Conservation (phyloP, 2,797 vertebrate species). For the Selene dorsalis region DNA sequence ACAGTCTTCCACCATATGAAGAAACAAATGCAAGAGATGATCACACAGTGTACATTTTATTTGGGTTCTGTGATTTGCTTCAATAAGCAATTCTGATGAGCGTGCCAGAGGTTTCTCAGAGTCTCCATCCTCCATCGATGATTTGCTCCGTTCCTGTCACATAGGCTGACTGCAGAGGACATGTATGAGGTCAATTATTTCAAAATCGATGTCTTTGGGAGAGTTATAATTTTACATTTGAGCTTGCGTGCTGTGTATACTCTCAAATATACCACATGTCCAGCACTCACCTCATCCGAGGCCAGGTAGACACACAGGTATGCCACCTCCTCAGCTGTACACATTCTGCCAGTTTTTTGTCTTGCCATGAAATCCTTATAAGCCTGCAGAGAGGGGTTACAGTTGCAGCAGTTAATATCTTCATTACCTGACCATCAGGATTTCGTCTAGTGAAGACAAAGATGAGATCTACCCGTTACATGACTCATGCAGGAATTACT, state of each 20-base stretch:
- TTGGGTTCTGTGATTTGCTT: conserved; percentile 3
- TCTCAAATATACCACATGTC: background rate
- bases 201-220: background rate
- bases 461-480: conserved; percentile 3
- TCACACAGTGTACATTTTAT: conserved; percentile 10
- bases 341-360: conserved; percentile 93
- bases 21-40: background rate
- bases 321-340: conserved; percentile 93
- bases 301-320: conserved; percentile 95
- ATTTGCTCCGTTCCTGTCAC: conserved; percentile 92
- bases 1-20: background rate
- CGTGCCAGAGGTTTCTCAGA: conserved; percentile 78
- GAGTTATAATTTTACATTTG: background rate
- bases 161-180: conserved; percentile 89
- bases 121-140: conserved; percentile 96
- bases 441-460: conserved; percentile 9
- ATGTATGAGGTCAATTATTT: conserved; percentile 8
- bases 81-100: background rate
- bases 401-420: background rate
- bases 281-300: conserved; percentile 90
- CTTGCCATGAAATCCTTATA: conserved; percentile 91
- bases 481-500: conserved; percentile 12
- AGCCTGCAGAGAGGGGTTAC: conserved; percentile 79
- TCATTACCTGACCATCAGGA: background rate
- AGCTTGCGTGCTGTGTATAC: background rate